Base-by-base conservation (phyloP, 2,888 invertebrate species). In the Ferrisia virgata region DNA sequence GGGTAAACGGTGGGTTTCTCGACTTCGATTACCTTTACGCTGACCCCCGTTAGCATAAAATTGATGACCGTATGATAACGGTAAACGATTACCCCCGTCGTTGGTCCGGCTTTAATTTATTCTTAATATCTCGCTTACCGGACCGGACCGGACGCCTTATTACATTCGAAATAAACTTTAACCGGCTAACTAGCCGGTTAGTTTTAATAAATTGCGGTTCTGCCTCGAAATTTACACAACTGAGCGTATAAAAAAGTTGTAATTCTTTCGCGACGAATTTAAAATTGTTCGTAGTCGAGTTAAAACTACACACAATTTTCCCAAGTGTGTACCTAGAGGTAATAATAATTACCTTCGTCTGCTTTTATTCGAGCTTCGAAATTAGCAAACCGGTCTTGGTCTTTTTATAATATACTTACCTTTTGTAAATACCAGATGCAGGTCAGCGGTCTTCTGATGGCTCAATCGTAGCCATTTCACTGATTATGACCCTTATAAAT, bases 1-100 rank as follows among this genome's bases (percentile, higher is more conserved):
- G 28, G 64, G 64, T 64, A 64, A 31, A 64, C 64, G 64, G 64
- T 64, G 28, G 28, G 64, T 64, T 64, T 64, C 64, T 64, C 64
- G 28, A 64, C 64, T 64, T 64, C 64, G 64, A 64, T 64, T 64
- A 64, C 64, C 64, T 28, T 53, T 64, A 64, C 64, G 28, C 64
- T 31, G 9, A 58, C 58, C 25, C 22, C 58, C 25, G 58, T 58
- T 58, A 13, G 64, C 15, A 18, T 28, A 64, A 64, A 64, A 64
- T 64, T 64, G 64, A 64, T 64, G 64, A 64, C 64, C 64, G 64
- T 64, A 64, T 64, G 64, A 64, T 64, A 64, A 64, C 64, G 28
- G 28, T 64, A 64, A 64, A 64, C 64, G 64, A 64, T 64, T 64
- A 64, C 28, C 64, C 28, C 64, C 64, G 28, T 15, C 64, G 64